Base-by-base conservation (phyloP, 2,113 vertebrate genomes). In the Vidua chalybeata region DNA sequence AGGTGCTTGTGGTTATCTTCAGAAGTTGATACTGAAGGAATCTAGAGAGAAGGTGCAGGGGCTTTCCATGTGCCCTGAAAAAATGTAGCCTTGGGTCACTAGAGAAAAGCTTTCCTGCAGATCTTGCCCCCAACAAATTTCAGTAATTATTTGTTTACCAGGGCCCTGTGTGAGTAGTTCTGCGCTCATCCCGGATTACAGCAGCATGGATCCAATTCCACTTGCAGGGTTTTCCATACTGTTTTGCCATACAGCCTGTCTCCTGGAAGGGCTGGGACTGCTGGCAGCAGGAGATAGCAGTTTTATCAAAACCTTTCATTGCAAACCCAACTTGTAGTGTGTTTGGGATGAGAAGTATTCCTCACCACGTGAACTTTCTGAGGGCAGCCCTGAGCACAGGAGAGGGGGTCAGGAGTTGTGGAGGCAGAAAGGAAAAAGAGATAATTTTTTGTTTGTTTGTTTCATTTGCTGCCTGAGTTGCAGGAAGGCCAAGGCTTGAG, bases 291-390 rank as follows among this genome's bases (percentile, higher is more conserved):
- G 46, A 45, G 22, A 30, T 84, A 83, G 87, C 68, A 54, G 15
- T 58, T 95, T 28, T 48, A 71, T 87, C 63, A 87, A 31, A 58
- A 31, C 76, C 64, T 89, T 80, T 76, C 59, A 41, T 23, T 81
- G 68, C 59, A 74, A 58, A 74, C 21, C 28, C 64, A 37, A 1
- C 66, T 66, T 61, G 46, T 23, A 15, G 58, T 63, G 46, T 48
- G 13, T 84, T 54, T 61, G 76, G 51, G n/a, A 56, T 77, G 45
- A 45, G 1, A 31, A 68, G 45, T 26, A 18, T 69, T 83, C 87
- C 67, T 76, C 27, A 15, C 14, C 9, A 2, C 0, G 2, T 8
- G 59, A 79, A 14, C 62, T 46, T 72, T 19, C 71, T 28, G 16
- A 56, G 37, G 61, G 64, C 2, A 6, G 46, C 46, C 26, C 46